Evolutionary conservation across 2,113 vertebrate species (phyloP), one percentile per base, ranked within the genome.

Genomic region (Ornithorhynchus anatinus): DNA sequence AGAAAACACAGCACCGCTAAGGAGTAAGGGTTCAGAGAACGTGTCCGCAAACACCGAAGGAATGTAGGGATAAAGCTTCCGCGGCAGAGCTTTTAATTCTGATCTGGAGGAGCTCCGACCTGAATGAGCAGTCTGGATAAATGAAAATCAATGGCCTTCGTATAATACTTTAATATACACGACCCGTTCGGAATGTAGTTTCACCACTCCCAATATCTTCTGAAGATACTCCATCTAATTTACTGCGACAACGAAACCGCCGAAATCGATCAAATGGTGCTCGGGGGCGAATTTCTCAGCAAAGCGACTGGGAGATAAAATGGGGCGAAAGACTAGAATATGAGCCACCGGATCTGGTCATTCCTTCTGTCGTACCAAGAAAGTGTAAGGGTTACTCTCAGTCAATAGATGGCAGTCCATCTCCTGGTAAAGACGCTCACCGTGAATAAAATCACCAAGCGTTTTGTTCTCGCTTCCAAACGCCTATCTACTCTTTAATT

Each of bases 361-460:
- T 53, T 80, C 42, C 22, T n/a, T 69, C 5, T 25, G 51, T 65
- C 10, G 36, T 59, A 7, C 58, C 10, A 29, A 33, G 67, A 52
- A 69, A 13, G 13, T 92, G 91, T 79, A 88, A 83, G 74, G 83
- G 57, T 86, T 74, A 32, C 56, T 35, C 16, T 22, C 47, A 89
- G 86, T 90, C 94, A 92, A 92, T 92, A 94, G 93, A 92, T 94
- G 94, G 92, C 92, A 94, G 90, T 89, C 88, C 89, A 87, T 82
- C 78, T 89, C 94, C 84, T 90, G 76, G 84, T 66, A 91, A 92
- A 76, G 78, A 54, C 61, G 50, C n/a, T 59, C 63, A 76, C 72
- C 77, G 76, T 32, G 79, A 75, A 69, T 61, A 80, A 82, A 88
- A 80, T 51, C 71, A 81, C 68, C 80, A 68, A 67, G 58, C 67